Evolutionary conservation across 2,797 vertebrate species (phyloP).

Genomic region (Dendrocincla fuliginosa): DNA sequence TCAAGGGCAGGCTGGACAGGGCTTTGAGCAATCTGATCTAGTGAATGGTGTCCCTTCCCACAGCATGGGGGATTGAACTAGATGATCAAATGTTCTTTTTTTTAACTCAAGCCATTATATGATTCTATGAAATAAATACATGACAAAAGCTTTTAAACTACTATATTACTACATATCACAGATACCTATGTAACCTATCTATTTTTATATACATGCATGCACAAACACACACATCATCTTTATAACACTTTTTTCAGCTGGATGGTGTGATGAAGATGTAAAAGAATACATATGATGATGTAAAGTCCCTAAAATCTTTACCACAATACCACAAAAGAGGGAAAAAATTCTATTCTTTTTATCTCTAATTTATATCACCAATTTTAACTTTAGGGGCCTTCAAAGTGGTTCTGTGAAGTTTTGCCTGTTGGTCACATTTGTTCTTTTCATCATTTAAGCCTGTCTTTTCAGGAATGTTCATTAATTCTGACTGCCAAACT

Average conservation of each 20-base stretch:
- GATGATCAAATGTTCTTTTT: neutral
- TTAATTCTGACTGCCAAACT: neutral
- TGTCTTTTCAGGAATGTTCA: neutral
- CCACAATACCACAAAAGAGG: neutral
- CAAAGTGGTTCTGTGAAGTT: neutral
- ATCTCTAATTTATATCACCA: neutral
- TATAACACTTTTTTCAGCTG: neutral
- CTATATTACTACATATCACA: neutral
- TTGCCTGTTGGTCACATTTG: neutral
- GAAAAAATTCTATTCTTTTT: neutral
- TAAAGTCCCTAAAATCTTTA: neutral
- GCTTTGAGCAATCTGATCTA: neutral
- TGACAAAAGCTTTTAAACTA: neutral
- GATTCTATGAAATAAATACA: neutral
- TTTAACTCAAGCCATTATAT: neutral
- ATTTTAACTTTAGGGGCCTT: neutral
- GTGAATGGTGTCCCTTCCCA: neutral
- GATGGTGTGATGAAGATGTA: neutral
- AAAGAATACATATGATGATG: neutral
- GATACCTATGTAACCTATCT: neutral
- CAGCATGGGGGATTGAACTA: neutral
- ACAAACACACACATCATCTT: neutral
- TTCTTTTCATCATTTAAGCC: neutral
- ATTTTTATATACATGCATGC: fast-evolving
- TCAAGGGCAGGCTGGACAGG: neutral